These are phyloP conservation scores for Chrysocyon brachyurus DNA, from an alignment of 2,797 vertebrate species.

Conservation along the genomic window DNA sequence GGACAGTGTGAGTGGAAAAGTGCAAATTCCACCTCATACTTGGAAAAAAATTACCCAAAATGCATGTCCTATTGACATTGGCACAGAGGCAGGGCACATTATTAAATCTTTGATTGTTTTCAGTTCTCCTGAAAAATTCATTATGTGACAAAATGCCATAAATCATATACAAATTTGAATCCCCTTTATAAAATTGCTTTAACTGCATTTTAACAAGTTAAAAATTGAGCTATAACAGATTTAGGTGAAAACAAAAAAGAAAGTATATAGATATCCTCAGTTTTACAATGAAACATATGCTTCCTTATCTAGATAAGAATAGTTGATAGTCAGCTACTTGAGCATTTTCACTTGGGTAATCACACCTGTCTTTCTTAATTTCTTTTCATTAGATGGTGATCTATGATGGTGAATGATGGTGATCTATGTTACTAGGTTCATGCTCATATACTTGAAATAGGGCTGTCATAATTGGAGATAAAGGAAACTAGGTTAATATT, in stretches of 20 bases:
- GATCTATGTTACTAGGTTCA: background rate
- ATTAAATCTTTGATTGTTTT: conserved; percentile 63
- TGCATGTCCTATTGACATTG: background rate
- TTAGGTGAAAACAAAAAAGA: conserved; percentile 22
- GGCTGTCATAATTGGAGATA: background rate
- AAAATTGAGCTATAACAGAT: background rate
- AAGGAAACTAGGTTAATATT: background rate
- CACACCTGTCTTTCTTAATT: background rate
- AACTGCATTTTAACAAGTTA: conserved; percentile 29
- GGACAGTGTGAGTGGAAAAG: conserved; percentile 42
- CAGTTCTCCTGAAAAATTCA: conserved; percentile 44
- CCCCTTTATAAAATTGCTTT: background rate
- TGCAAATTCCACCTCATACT: background rate
- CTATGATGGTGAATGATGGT: background rate
- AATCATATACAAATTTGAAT: conserved; percentile 10
- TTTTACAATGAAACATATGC: conserved; percentile 25
- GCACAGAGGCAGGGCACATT: background rate
- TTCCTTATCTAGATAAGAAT: background rate
- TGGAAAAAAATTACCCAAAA: conserved; percentile 66
- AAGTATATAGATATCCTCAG: background rate
- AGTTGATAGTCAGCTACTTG: background rate
- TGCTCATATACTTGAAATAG: background rate
- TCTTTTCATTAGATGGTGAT: background rate
- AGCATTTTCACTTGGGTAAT: conserved; percentile 32
- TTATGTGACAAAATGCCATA: conserved; percentile 7